phyloP scores from a whole-genome alignment of 2,888 invertebrate genomes.

The Parnassius apollo region DNA sequence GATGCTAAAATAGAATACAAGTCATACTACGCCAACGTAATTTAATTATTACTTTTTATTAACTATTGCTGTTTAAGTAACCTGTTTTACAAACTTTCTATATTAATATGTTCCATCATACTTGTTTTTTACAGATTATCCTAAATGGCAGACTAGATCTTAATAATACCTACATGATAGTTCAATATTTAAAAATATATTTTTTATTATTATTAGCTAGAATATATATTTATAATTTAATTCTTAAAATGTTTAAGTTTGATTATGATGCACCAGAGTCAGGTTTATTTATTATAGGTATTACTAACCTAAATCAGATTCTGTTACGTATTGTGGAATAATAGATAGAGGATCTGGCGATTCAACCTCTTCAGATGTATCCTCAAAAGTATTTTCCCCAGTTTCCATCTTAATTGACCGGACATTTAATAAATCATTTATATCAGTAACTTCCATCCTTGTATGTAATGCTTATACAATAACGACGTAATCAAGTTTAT shows the following conservation, averaged over 20 bases:
- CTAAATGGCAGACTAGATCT: too few relatives aligned
- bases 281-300: not conserved
- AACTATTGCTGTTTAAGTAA: too few relatives aligned
- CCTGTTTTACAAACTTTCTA: too few relatives aligned
- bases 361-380: conserved; percentile 47
- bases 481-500: not conserved
- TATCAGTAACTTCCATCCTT: conserved; percentile 68
- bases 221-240: not conserved
- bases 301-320: conserved; percentile 69
- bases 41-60: too few relatives aligned
- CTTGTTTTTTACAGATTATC: too few relatives aligned
- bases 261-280: not conserved
- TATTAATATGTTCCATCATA: too few relatives aligned
- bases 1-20: too few relatives aligned
- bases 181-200: too few relatives aligned
- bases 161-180: too few relatives aligned
- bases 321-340: conserved; percentile 74
- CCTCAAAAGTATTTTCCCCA: conserved; percentile 54
- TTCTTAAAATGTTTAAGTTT: not conserved
- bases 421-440: conserved; percentile 66
- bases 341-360: conserved; percentile 57
- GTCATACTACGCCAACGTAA: too few relatives aligned
- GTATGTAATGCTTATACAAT: conserved; percentile 9
- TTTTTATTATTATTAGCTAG: not conserved
- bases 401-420: conserved; percentile 72